Conservation (phyloP, 1,140 invertebrate genomes). For the Drosophila subobscura region DNA sequence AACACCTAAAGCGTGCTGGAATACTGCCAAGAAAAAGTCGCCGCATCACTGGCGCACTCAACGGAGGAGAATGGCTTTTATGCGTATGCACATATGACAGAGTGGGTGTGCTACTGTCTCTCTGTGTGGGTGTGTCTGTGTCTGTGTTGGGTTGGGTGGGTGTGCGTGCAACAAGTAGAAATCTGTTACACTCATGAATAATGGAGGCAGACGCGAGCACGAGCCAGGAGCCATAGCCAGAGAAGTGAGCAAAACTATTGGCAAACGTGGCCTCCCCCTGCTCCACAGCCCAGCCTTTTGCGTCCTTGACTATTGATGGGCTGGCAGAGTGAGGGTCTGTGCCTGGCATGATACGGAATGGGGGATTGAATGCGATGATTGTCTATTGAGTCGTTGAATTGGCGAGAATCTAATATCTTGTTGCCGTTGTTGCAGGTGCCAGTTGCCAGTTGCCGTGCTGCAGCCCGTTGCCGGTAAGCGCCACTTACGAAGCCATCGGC, state of each 20-base stretch:
- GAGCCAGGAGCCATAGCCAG: constrained; percentile 34
- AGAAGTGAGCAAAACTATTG: constrained; percentile 78
- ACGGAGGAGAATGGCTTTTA: no score
- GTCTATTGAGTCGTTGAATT: constrained; percentile 61
- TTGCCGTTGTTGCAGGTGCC: constrained; percentile 51
- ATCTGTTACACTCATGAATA: constrained; percentile 71
- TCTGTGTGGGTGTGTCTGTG: constrained; percentile 1
- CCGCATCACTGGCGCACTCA: constrained; percentile 13
- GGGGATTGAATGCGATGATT: constrained; percentile 43
- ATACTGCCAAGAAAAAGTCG: neutral
- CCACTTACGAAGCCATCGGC: constrained; percentile 59
- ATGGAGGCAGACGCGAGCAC: constrained; percentile 45
- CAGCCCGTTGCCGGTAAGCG: constrained; percentile 58
- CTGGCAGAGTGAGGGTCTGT: neutral
- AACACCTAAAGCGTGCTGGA: no score
- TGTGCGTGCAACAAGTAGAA: constrained; percentile 74
- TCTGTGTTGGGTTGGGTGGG: constrained; percentile 19
- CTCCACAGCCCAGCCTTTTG: neutral
- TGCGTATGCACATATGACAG: constrained; percentile 15
- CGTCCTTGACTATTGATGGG: constrained; percentile 10
- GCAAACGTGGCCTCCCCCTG: constrained; percentile 23
- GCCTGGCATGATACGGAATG: neutral
- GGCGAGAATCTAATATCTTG: constrained; percentile 37
- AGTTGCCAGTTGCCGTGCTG: constrained; percentile 1
- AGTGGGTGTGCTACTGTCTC: constrained; percentile 21